These are phyloP conservation scores for Ctenosaura bakeri DNA, from an alignment of 2,797 vertebrate species.

Conservation along the genomic window DNA sequence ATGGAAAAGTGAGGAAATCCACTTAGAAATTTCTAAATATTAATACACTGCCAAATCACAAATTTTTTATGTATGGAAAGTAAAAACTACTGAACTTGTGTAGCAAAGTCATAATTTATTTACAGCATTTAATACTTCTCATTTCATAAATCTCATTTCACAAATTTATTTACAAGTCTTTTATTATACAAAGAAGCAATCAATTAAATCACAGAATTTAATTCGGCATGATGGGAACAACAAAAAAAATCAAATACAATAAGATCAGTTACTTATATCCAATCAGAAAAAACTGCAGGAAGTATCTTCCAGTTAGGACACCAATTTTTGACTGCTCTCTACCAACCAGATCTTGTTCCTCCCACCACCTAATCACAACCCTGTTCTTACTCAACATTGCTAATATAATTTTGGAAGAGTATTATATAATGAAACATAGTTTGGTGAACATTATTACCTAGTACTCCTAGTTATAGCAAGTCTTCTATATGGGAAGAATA, in stretches of 20 bases:
- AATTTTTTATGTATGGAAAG: neutral
- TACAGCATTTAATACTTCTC: neutral
- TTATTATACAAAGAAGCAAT: neutral
- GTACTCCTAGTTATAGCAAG: too few species aligned
- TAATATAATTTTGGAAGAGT: too few species aligned
- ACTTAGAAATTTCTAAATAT: neutral
- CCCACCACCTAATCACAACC: too few species aligned
- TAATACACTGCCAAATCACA: neutral
- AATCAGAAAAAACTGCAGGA: neutral
- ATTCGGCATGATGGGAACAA: neutral
- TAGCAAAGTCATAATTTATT: too few species aligned
- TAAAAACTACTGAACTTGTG: neutral
- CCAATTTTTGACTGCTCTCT: neutral
- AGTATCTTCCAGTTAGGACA: too few species aligned
- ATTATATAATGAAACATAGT: too few species aligned
- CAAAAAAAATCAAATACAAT: neutral
- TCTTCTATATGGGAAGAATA: too few species aligned
- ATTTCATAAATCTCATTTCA: too few species aligned
- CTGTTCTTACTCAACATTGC: too few species aligned
- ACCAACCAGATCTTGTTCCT: neutral
- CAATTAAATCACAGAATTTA: neutral
- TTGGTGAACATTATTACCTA: too few species aligned
- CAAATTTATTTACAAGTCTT: too few species aligned
- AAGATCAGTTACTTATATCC: neutral
- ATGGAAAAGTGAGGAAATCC: neutral